Percentiles rank a stretch among this genome's conserved stretches.
Conservation (phyloP, 92 coral and sea anemone genomes). For the Actinostola sp. region DNA sequence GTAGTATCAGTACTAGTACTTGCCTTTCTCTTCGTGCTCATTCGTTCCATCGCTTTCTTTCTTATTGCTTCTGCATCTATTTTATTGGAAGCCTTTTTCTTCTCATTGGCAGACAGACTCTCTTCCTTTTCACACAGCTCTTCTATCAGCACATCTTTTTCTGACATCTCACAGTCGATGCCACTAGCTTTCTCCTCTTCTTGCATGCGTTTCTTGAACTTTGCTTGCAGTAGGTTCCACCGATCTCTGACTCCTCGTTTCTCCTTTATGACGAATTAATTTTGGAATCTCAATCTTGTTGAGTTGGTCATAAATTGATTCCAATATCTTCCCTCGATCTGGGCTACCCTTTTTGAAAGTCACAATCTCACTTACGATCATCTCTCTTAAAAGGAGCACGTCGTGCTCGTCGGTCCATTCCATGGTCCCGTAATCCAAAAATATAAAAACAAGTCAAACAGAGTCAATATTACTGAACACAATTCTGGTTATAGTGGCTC, state of each 20-base stretch:
- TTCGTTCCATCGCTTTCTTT: slow-evolving; percentile 59
- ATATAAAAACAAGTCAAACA: too few species aligned
- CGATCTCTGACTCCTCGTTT: slow-evolving; percentile 58
- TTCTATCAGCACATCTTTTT: slow-evolving; percentile 57
- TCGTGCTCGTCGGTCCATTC: slow-evolving; percentile 61
- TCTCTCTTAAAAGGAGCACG: slow-evolving; percentile 45
- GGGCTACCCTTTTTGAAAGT: slow-evolving; percentile 61
- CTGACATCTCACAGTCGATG: slow-evolving; percentile 60
- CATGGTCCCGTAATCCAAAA: slow-evolving; percentile 20
- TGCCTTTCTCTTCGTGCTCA: slow-evolving; percentile 21
- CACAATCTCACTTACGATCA: slow-evolving; percentile 46
- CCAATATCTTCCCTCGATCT: slow-evolving; percentile 54
- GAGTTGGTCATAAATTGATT: slow-evolving; percentile 36
- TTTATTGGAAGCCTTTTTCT: slow-evolving; percentile 49
- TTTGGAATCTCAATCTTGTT: slow-evolving; percentile 47
- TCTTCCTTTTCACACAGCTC: slow-evolving; percentile 48
- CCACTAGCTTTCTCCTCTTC: slow-evolving; percentile 60
- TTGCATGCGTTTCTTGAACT: slow-evolving; percentile 53
- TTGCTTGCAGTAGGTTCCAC: slow-evolving; percentile 49
- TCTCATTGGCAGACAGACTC: slow-evolving; percentile 37
- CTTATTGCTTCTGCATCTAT: slow-evolving; percentile 55
- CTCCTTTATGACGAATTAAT: slow-evolving; percentile 46
- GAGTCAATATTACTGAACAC: too few species aligned
- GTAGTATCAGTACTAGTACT: too few species aligned
- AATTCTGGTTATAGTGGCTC: too few species aligned